Evolutionary conservation across 23 tunicate genomes (phyloP), one percentile per base, ranked within the genome.

Genomic region (Styela plicata): DNA sequence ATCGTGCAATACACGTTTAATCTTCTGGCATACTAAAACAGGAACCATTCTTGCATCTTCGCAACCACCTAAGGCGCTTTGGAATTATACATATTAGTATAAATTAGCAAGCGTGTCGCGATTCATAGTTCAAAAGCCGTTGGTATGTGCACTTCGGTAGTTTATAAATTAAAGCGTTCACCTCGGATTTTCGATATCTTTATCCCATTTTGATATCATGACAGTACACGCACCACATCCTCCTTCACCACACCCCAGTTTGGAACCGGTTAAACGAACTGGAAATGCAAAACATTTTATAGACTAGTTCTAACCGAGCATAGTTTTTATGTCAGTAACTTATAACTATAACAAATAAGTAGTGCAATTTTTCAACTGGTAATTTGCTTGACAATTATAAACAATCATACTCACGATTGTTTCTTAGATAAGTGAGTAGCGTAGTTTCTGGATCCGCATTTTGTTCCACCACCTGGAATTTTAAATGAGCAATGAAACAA

Each of bases 181-280:
- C 90, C 62, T 70, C 7, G 81, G 66, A 20, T 30, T 57, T 33
- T 70, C 31, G 20, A 31, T 44, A 18, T 86, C 61, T 28, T 31
- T 31, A 62, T 85, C 71, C 97, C 97, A 95, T 36, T 80, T 86
- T 19, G 99, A 95, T 7, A 95, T 85, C 96, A 95, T 95, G 28
- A 95, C 99, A 27, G 99, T 95, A 69, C 99, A 95, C 34, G 99
- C 99, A 64, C 99, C 99, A 67, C 99, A 95, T 2, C 99, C 99
- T 32, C 99, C 99, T 83, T 95, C 99, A 21, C 99, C 99, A 83
- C 99, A 95, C 36, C 95, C 99, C 27, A 95, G 91, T 69, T 92
- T 92, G 24, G 87, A 82, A 13, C 97, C 97, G 18, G 91, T 86
- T 36, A 91, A 78, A 23, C 85, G 65, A 31, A 91, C 97, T 91